Percentiles rank a stretch among this genome's conserved stretches.
Evolutionary conservation across 2,113 vertebrate species (phyloP).

Genomic region (Dromaius novaehollandiae): DNA sequence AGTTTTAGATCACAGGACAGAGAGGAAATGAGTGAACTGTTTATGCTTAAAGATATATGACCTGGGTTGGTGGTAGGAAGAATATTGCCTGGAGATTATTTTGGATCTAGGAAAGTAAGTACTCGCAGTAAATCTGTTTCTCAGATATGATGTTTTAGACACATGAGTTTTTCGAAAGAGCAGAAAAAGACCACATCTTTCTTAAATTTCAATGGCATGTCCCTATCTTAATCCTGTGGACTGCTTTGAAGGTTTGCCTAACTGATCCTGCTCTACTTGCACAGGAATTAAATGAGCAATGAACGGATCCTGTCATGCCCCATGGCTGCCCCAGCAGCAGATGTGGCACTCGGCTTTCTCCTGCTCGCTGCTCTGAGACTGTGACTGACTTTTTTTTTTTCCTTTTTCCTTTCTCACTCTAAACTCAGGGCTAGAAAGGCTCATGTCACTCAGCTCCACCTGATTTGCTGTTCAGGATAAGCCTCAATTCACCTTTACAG

Average conservation of each 20-base stretch:
- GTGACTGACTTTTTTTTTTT: background rate
- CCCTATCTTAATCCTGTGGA: background rate
- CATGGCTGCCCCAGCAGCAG: background rate
- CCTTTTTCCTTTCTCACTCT: background rate
- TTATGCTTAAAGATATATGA: background rate
- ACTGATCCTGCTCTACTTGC: background rate
- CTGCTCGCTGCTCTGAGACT: background rate
- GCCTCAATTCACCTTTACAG: background rate
- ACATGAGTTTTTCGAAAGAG: background rate
- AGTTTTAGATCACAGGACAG: background rate
- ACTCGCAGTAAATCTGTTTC: background rate
- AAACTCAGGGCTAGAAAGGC: background rate
- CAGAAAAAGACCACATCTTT: background rate
- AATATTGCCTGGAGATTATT: background rate
- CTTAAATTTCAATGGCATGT: background rate
- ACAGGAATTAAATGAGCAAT: background rate
- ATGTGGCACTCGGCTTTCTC: background rate
- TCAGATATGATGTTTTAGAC: background rate
- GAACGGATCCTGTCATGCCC: background rate
- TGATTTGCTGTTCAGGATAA: background rate
- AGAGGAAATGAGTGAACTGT: background rate
- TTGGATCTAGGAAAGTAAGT: background rate
- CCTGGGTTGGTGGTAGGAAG: background rate
- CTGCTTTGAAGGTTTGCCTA: background rate
- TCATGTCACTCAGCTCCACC: background rate